Evolutionary conservation across 1,140 invertebrate species (phyloP).

Genomic region (Patella vulgata): DNA sequence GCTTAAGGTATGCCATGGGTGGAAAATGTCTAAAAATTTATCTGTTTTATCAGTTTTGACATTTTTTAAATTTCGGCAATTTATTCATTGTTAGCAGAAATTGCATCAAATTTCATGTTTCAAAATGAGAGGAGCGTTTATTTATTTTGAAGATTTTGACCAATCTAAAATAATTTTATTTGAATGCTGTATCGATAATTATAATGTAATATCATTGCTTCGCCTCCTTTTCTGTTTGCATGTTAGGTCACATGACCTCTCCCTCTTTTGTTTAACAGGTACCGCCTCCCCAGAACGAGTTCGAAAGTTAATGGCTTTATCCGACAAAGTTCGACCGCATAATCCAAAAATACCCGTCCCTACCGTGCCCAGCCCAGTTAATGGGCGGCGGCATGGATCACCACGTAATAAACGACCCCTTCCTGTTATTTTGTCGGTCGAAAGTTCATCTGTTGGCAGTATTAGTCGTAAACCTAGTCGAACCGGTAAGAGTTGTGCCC

Average conservation of each 20-base stretch:
- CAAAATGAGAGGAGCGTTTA: no score
- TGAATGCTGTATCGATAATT: no score
- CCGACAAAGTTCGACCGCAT: constrained; percentile 80
- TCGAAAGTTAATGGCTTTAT: constrained; percentile 89
- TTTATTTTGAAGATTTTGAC: no score
- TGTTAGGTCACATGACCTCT: constrained; percentile 23
- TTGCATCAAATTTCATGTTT: no score
- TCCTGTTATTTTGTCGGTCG: constrained; percentile 89
- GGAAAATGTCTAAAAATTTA: no score
- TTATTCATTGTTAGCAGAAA: no score
- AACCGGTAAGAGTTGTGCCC: constrained; percentile 73
- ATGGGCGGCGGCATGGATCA: constrained; percentile 75
- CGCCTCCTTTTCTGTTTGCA: background rate
- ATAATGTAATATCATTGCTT: no score
- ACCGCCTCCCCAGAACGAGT: constrained; percentile 96
- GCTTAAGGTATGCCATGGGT: no score
- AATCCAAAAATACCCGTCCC: constrained; percentile 60
- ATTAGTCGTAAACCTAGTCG: constrained; percentile 87
- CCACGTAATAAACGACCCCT: constrained; percentile 72
- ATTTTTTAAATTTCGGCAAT: no score
- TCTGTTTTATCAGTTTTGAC: no score
- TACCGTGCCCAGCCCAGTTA: constrained; percentile 62
- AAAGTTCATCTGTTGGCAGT: constrained; percentile 94
- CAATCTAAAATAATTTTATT: no score
- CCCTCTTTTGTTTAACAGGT: constrained; percentile 68